Percentiles rank a stretch among this genome's conserved stretches.
phyloP scores from a whole-genome alignment of 2,113 vertebrate genomes.

The Ictalurus furcatus region DNA sequence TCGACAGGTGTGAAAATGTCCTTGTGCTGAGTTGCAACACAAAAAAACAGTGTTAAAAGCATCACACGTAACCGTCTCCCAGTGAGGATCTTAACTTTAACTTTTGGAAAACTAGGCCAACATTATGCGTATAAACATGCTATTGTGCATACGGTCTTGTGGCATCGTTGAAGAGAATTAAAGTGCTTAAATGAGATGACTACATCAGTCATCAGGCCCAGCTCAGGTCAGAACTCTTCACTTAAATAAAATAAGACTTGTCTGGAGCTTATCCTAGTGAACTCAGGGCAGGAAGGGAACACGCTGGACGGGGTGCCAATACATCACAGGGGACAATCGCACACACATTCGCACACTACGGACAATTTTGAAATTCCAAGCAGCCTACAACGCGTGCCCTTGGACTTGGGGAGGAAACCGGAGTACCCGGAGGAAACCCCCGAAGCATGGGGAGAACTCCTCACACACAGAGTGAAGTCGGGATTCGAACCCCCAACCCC shows the following conservation, averaged over 20 bases:
- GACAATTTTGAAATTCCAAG: too few species aligned
- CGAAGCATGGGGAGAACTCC: too few species aligned
- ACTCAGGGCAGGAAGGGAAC: too few species aligned
- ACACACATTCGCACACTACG: too few species aligned
- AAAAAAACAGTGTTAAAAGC: background rate
- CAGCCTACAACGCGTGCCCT: too few species aligned
- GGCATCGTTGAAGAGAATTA: background rate
- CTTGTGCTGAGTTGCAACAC: background rate
- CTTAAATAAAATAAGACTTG: background rate
- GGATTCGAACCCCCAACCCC: too few species aligned
- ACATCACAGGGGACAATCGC: too few species aligned
- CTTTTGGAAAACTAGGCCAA: background rate
- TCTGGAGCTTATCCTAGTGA: too few species aligned
- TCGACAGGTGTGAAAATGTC: background rate
- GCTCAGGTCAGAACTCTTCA: background rate
- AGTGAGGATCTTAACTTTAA: background rate
- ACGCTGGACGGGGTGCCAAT: too few species aligned
- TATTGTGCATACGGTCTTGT: background rate
- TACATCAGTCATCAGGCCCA: background rate
- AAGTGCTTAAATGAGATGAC: background rate
- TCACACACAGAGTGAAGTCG: too few species aligned
- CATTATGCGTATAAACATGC: background rate
- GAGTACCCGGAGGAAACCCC: too few species aligned
- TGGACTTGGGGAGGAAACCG: too few species aligned
- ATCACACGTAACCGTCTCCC: background rate